Conservation (phyloP, 2,797 vertebrate genomes). For the Glossophaga mutica region DNA sequence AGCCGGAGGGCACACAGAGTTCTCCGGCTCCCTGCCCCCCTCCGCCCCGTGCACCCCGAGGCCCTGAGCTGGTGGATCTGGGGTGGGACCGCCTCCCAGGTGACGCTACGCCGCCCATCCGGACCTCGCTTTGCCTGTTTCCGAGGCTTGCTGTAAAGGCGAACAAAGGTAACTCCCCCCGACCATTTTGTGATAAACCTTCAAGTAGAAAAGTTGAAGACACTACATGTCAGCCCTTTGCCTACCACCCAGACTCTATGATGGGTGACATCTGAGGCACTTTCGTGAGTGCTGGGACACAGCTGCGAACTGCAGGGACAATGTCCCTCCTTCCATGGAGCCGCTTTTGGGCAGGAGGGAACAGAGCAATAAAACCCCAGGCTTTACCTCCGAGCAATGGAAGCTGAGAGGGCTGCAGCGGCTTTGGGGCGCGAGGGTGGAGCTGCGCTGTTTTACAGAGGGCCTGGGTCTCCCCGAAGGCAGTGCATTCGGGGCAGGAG, state of each 20-base stretch:
- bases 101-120: neutral
- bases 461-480: too few relatives aligned
- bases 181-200: neutral
- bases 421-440: accelerated
- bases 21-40: neutral
- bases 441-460: neutral
- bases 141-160: neutral
- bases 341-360: neutral
- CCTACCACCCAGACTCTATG: neutral
- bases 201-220: neutral
- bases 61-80: neutral
- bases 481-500: neutral
- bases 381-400: neutral
- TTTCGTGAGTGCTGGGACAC: neutral
- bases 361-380: neutral
- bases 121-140: neutral
- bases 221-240: accelerated
- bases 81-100: neutral
- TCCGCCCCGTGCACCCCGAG: accelerated
- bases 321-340: neutral
- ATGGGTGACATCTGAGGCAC: neutral
- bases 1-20: accelerated
- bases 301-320: neutral
- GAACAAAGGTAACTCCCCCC: neutral
- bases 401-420: accelerated